Evolutionary conservation across 2,888 invertebrate genomes (phyloP), one percentile per base, ranked within the genome.

Genomic region (Ctena decussata): DNA sequence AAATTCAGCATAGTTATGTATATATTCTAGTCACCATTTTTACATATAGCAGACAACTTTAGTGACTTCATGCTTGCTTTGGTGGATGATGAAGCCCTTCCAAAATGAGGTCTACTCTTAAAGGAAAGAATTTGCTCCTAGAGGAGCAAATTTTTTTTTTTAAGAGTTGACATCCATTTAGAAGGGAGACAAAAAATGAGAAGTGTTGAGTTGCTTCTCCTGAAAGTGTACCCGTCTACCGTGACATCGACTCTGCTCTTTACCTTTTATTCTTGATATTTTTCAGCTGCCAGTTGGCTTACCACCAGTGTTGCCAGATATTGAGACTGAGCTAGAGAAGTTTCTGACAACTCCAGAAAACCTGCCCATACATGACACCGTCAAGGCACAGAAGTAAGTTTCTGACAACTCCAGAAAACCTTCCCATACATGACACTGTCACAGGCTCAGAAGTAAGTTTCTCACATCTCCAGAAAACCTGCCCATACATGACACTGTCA

Each of bases 351-450:
- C 97, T 91, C 97, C 97, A 0, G 98, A 98, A 92, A 96, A 96
- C 84, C 96, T 98, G 69, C 97, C 98, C 0, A 97, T 98, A 89
- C 97, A 98, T 95, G 96, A 97, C 91, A 97, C 97, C 95, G 97
- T 97, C 93, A 96, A 96, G 91, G 97, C 97, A 30, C 97, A 98
- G 92, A n/a, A n/a, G n/a, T n/a, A 97, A 97, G 74, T 97, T 97
- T 91, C 96, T 98, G 49, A 96, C 97, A 77, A 97, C 97, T 91
- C 97, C 97, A 0, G 98, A 98, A 92, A 96, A 96, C 84, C 96
- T 98, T 69, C 97, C 98, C 0, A 97, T 98, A 89, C 97, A 98
- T 95, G 96, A 97, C 91, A 97, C 97, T 95, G 97, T n/a, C n/a
- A n/a, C n/a, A n/a, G n/a, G n/a, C n/a, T n/a, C n/a, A n/a, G n/a